Evolutionary conservation across 2,888 invertebrate species (phyloP).

Genomic region (Limnephilus rhombicus): DNA sequence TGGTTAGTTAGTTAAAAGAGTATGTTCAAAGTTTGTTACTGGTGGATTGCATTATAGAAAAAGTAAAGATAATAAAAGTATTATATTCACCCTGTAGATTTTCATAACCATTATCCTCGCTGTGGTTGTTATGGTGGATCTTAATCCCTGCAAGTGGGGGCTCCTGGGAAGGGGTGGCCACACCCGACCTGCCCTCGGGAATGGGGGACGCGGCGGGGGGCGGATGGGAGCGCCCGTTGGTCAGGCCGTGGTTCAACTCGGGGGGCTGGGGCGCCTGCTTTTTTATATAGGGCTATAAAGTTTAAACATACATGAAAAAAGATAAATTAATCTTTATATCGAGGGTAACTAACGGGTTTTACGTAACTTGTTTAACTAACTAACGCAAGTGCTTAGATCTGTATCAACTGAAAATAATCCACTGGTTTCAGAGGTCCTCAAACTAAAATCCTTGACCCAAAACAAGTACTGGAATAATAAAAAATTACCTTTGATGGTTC

Average conservation of each 20-base stretch:
- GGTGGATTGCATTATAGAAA: neutral
- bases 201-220: neutral
- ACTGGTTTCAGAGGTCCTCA: no score
- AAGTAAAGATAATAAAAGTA: neutral
- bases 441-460: no score
- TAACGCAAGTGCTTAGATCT: no score
- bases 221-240: slow-evolving; percentile 27
- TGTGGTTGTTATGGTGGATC: slow-evolving; percentile 22
- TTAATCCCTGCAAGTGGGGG: neutral
- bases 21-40: neutral
- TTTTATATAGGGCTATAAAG: slow-evolving; percentile 61
- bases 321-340: slow-evolving; percentile 10
- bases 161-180: slow-evolving; percentile 16
- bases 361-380: neutral
- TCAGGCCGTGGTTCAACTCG: slow-evolving; percentile 40
- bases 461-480: no score
- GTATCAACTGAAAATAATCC: no score
- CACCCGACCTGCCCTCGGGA: slow-evolving; percentile 4
- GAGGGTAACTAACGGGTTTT: neutral
- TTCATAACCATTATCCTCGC: slow-evolving; percentile 31
- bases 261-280: slow-evolving; percentile 59
- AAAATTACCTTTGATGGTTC: no score
- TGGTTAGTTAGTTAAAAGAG: no score
- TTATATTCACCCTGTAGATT: slow-evolving; percentile 17
- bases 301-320: slow-evolving; percentile 33